These are phyloP conservation scores for Sebastes matsubarae DNA, from an alignment of 2,797 vertebrate species.

Conservation along the genomic window DNA sequence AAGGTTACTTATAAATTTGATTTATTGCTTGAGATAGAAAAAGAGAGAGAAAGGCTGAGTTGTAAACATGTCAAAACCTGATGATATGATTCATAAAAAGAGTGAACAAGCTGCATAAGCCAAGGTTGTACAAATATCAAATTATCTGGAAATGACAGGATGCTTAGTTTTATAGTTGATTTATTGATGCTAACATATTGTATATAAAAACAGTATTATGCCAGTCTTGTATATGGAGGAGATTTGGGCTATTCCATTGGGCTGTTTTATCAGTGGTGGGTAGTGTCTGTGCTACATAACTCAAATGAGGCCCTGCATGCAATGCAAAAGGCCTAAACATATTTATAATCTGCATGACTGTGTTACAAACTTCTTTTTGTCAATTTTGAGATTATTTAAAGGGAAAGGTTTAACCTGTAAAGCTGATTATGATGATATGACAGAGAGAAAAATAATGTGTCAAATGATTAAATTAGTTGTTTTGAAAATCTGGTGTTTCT, in stretches of 20 bases:
- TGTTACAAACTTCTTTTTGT: too few species aligned
- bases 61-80: not conserved
- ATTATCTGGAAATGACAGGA: not conserved
- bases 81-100: not conserved
- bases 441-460: too few species aligned
- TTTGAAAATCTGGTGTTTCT: too few species aligned
- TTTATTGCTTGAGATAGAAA: not conserved
- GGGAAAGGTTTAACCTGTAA: not conserved
- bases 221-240: not conserved
- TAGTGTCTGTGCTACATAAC: not conserved
- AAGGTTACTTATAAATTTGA: not conserved
- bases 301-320: not conserved
- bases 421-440: too few species aligned
- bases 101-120: not conserved
- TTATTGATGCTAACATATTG: not conserved
- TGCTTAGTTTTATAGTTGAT: not conserved
- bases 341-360: too few species aligned
- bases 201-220: not conserved
- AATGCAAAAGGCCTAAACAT: not conserved
- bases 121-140: not conserved
- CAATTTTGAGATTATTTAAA: not conserved
- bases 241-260: not conserved
- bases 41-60: not conserved
- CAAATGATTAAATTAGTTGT: too few species aligned
- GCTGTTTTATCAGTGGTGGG: not conserved